phyloP scores from a whole-genome alignment of 2,113 vertebrate species.

The Forbesichthys papilliferus region DNA sequence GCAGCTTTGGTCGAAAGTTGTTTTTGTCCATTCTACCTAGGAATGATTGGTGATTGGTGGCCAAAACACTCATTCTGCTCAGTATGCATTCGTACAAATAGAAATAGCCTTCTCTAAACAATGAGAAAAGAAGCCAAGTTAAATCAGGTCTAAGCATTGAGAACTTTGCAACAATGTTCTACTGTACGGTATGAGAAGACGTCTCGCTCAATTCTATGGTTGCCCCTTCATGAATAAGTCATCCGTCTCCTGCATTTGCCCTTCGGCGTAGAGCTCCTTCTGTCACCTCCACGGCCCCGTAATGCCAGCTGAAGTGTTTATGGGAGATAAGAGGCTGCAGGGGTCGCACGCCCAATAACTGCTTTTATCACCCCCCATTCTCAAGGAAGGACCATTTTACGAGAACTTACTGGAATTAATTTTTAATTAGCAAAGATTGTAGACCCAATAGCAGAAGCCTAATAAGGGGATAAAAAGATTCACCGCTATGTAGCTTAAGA shows the following conservation, averaged over 20 bases:
- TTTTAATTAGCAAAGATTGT: slow-evolving; percentile 76
- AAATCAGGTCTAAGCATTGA: slow-evolving; percentile 36
- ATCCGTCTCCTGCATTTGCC: slow-evolving; percentile 53
- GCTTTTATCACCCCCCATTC: slow-evolving; percentile 67
- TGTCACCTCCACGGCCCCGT: slow-evolving; percentile 56
- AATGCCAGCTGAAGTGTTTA: slow-evolving; percentile 77
- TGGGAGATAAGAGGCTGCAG: slow-evolving; percentile 72
- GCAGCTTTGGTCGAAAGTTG: slow-evolving; percentile 25
- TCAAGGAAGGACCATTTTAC: slow-evolving; percentile 60
- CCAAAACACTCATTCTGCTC: no score
- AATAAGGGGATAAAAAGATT: slow-evolving; percentile 51
- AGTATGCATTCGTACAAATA: neutral
- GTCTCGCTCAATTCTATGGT: slow-evolving; percentile 59
- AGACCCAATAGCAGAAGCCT: slow-evolving; percentile 52
- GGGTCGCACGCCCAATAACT: slow-evolving; percentile 72
- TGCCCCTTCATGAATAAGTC: slow-evolving; percentile 72
- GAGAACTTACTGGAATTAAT: slow-evolving; percentile 62
- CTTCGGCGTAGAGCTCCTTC: slow-evolving; percentile 58
- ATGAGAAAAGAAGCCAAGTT: slow-evolving; percentile 8
- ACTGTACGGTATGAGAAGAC: neutral
- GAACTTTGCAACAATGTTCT: slow-evolving; percentile 28
- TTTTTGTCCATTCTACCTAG: no score
- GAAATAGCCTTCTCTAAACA: neutral
- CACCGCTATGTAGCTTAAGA: neutral
- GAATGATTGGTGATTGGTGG: no score